Conservation (phyloP, 2,888 invertebrate species). For the Punctoribates punctum region DNA sequence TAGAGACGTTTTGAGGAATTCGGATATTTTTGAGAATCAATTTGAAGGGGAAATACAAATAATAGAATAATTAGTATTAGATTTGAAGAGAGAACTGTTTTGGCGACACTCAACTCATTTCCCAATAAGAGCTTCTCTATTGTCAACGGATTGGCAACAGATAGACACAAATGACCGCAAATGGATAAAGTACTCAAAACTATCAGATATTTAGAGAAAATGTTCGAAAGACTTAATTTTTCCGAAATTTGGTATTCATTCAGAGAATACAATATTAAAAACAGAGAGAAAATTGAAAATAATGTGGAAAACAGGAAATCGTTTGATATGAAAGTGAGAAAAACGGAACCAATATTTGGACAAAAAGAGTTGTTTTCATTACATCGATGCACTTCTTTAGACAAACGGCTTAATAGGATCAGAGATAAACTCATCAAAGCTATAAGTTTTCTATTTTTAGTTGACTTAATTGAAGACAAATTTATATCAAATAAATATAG, state of each 20-base stretch:
- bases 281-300: not conserved
- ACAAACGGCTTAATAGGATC: not conserved
- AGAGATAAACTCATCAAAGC: not conserved
- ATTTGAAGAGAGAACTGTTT: not conserved
- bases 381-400: slow-evolving; percentile 2
- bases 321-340: not conserved
- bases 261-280: not conserved
- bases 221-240: not conserved
- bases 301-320: not conserved
- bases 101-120: not conserved
- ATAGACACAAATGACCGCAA: slow-evolving; percentile 18
- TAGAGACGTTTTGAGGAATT: not conserved
- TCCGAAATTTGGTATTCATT: not conserved
- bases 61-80: not conserved
- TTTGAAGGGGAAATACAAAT: not conserved
- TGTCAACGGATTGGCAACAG: not conserved
- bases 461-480: not conserved
- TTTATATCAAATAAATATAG: not conserved
- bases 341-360: not conserved
- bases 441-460: not conserved
- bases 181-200: not conserved
- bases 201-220: slow-evolving; percentile 2
- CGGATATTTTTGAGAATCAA: not conserved
- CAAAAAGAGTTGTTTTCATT: not conserved
- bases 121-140: not conserved